phyloP scores from a whole-genome alignment of 2,113 vertebrate genomes.

The Irena cyanogastra region DNA sequence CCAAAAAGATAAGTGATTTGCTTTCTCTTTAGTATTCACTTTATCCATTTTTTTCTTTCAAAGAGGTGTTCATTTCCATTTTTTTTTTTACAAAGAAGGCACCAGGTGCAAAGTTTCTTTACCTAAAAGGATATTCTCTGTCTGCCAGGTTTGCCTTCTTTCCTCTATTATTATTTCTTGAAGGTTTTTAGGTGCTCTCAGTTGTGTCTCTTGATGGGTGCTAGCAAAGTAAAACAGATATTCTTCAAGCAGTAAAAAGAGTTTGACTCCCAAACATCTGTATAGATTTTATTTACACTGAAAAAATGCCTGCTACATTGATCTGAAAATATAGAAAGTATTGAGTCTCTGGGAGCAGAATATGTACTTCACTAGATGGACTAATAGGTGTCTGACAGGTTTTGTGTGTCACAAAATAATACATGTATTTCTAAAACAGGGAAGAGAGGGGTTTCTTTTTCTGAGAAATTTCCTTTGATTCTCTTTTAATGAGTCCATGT shows the following conservation, averaged over 20 bases:
- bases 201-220: neutral
- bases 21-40: neutral
- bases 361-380: neutral
- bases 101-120: neutral
- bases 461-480: slow-evolving; percentile 10
- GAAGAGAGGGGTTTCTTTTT: neutral
- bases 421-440: neutral
- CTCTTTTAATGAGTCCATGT: neutral
- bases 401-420: neutral
- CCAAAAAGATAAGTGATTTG: neutral
- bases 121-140: neutral
- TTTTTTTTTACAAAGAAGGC: neutral
- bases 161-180: neutral
- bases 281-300: neutral
- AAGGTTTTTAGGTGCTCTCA: neutral
- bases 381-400: neutral
- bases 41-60: neutral
- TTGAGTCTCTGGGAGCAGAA: neutral
- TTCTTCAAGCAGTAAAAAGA: neutral
- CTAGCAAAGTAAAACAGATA: neutral
- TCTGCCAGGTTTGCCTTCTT: neutral
- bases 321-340: neutral
- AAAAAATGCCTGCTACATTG: neutral
- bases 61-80: neutral
- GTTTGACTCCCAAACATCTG: neutral